phyloP scores from a whole-genome alignment of 2,113 vertebrate genomes.

The Etheostoma cragini region DNA sequence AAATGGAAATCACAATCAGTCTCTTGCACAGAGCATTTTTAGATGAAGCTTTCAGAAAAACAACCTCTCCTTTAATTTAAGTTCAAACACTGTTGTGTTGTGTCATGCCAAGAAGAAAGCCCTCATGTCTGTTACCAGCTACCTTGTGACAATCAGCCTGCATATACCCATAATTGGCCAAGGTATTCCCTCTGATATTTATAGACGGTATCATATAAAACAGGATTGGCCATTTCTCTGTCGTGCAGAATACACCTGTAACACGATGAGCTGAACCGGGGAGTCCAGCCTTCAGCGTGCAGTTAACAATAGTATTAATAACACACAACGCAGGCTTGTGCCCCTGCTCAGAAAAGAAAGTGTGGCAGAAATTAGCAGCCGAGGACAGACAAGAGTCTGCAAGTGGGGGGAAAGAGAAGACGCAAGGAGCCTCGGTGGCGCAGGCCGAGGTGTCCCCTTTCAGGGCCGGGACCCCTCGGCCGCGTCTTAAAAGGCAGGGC shows the following conservation, averaged over 20 bases:
- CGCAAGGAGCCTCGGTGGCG: constrained; percentile 60
- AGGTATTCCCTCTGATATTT: constrained; percentile 67
- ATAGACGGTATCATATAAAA: constrained; percentile 74
- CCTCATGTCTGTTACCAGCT: constrained; percentile 30
- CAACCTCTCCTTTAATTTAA: not conserved
- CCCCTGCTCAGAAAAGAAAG: constrained; percentile 54
- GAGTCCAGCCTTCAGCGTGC: constrained; percentile 74
- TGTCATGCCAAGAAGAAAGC: constrained; percentile 6
- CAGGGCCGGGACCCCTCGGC: constrained; percentile 58
- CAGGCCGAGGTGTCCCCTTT: constrained; percentile 73
- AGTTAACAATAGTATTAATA: constrained; percentile 84
- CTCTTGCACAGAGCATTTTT: not conserved
- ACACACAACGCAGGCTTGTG: constrained; percentile 60
- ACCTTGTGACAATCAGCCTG: constrained; percentile 33
- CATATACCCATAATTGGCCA: constrained; percentile 70
- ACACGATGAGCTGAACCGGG: constrained; percentile 73
- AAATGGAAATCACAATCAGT: not conserved
- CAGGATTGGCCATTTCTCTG: constrained; percentile 65
- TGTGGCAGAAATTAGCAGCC: constrained; percentile 72
- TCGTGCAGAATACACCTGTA: constrained; percentile 74
- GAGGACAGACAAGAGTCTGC: constrained; percentile 78
- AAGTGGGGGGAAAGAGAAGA: constrained; percentile 77
- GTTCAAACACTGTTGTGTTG: not conserved
- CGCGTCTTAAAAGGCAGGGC: constrained; percentile 73
- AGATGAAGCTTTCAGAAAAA: not conserved